Evolutionary conservation across 2,113 vertebrate genomes (phyloP).

Genomic region (Osmerus eperlanus): DNA sequence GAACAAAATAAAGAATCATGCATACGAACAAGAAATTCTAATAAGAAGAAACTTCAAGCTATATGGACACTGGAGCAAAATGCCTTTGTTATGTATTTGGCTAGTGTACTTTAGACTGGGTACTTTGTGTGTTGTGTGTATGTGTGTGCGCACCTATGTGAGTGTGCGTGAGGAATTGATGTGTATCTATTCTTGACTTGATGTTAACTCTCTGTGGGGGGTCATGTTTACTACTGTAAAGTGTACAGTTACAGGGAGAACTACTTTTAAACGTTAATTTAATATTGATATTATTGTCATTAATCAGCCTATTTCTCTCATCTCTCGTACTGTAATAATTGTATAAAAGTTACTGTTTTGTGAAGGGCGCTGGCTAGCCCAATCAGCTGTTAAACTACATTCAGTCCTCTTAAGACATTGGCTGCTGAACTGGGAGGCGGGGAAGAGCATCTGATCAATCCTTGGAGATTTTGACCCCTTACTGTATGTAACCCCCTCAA

Average conservation of each 20-base stretch:
- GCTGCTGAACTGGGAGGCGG: background rate
- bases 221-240: constrained; percentile 62
- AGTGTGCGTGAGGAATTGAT: constrained; percentile 7
- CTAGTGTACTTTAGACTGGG: constrained; percentile 33
- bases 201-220: constrained; percentile 22
- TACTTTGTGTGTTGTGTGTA: constrained; percentile 27
- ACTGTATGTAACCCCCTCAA: no score
- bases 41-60: constrained; percentile 45
- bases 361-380: constrained; percentile 67
- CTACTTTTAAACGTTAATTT: constrained; percentile 60
- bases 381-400: constrained; percentile 44
- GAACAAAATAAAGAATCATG: background rate
- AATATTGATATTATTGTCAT: constrained; percentile 51
- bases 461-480: background rate
- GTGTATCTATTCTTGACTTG: constrained; percentile 58
- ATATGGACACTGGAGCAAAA: constrained; percentile 38
- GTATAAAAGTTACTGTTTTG: constrained; percentile 39
- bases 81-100: constrained; percentile 30
- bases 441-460: background rate
- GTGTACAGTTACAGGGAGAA: constrained; percentile 64
- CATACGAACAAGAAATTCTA: constrained; percentile 25
- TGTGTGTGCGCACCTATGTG: background rate
- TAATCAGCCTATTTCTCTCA: constrained; percentile 46
- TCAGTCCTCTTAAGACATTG: constrained; percentile 45
- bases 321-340: constrained; percentile 46